Base-by-base conservation (phyloP, 2,888 invertebrate genomes). In the Eupithecia insigniata region DNA sequence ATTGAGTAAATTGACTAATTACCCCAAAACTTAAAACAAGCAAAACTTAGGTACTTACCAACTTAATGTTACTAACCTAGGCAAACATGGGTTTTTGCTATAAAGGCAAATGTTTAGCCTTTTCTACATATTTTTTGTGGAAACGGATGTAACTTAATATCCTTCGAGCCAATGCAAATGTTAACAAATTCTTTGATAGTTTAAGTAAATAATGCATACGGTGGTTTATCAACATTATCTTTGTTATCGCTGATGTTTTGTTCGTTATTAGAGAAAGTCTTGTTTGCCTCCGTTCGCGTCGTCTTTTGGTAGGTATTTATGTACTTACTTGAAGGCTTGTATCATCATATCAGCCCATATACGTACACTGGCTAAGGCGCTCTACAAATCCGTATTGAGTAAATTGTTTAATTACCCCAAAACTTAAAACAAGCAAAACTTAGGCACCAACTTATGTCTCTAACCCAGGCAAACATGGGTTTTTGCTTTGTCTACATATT, bases 211-310 rank as follows among this genome's bases (percentile, higher is more conserved):
- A 58, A 73, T 70, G 36, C 68, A 65, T 70, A 34, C 66, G 28
- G n/a, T 51, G 60, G 51, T 18, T 62, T 73, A 67, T 67, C 62
- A 62, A 60, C 67, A 46, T 61, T 32, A 64, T 64, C 64, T 8
- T 18, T 60, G 64, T 36, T 67, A 73, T 67, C 70, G 7, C 30
- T 68, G 34, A 64, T 70, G 36, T 66, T 68, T 62, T 76, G 61
- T 67, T 70, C 71, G 66, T 67, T 67, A 67, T 71, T 66, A 67
- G 67, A 65, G 70, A 74, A 72, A 72, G 70, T 70, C 39, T 26
- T 68, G 51, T 66, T 68, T 68, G 65, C 32, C 66, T 43, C 18
- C 39, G n/a, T 60, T 46, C n/a, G 62, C 30, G 61, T 62, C 3
- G 2, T 8, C 12, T 2, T 26, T 30, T 28, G 7, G 8, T 30